Evolutionary conservation across 92 coral and sea anemone species (phyloP).

Genomic region (Porites rus): DNA sequence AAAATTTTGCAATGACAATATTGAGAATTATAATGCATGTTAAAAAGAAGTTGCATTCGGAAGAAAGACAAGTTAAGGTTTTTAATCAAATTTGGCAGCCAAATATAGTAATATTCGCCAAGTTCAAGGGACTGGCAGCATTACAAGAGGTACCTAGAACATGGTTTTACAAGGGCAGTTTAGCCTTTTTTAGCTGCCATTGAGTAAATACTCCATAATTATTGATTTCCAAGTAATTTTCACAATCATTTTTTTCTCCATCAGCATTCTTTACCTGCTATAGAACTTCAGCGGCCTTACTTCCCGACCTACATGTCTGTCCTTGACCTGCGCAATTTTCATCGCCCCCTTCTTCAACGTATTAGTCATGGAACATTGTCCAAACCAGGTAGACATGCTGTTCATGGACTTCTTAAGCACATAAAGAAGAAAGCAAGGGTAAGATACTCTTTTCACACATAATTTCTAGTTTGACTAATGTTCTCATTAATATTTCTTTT

Average conservation of each 20-base stretch:
- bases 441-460: background rate
- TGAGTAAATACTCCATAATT: no score
- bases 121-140: no score
- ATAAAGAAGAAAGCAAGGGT: slow-evolving; percentile 98
- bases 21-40: no score
- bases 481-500: no score
- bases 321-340: slow-evolving; percentile 85
- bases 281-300: slow-evolving; percentile 92
- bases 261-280: slow-evolving; percentile 96
- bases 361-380: slow-evolving; percentile 77
- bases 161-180: no score
- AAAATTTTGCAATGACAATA: no score
- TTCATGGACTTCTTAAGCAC: slow-evolving; percentile 87
- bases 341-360: slow-evolving; percentile 77
- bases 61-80: no score
- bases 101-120: no score
- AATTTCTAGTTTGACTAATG: background rate
- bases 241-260: background rate
- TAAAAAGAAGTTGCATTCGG: no score
- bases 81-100: no score
- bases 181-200: no score
- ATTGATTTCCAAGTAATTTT: background rate
- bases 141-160: no score
- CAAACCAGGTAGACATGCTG: slow-evolving; percentile 93
- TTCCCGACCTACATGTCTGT: slow-evolving; percentile 95